Conservation (phyloP, 53 echinoderm and acorn worm genomes). For the Antedon mediterranea region DNA sequence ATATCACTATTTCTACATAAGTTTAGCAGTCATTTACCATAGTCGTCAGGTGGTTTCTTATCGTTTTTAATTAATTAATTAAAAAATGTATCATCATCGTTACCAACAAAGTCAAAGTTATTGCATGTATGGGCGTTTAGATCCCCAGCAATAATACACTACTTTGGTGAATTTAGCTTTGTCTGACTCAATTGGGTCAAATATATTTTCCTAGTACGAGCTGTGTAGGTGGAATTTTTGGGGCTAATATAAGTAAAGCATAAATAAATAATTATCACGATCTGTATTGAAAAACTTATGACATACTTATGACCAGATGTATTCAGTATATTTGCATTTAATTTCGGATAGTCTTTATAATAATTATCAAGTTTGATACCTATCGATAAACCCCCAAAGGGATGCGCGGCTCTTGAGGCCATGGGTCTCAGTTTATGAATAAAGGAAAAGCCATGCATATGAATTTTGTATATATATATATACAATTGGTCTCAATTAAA, state of each 20-base stretch:
- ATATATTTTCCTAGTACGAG: not conserved
- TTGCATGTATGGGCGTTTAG: not conserved
- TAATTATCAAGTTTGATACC: not conserved
- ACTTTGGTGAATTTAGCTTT: not conserved
- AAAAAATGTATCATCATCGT: not conserved
- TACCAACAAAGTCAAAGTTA: not conserved
- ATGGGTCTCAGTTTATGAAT: not conserved
- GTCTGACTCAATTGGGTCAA: not conserved
- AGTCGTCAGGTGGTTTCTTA: too few relatives aligned
- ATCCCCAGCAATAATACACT: not conserved
- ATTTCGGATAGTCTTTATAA: not conserved
- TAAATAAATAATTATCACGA: not conserved
- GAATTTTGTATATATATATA: not conserved
- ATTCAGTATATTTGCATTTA: not conserved
- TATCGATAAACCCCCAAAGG: too few relatives aligned
- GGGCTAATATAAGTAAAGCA: not conserved
- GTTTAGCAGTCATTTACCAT: too few relatives aligned
- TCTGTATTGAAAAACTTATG: not conserved
- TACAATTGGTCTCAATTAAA: not conserved
- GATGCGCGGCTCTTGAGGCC: not conserved
- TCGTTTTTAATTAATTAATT: not conserved
- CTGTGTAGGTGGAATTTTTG: not conserved
- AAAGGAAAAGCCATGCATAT: not conserved
- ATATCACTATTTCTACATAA: too few relatives aligned
- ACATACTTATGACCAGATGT: not conserved